Percentiles rank a stretch among this genome's conserved stretches.
These are phyloP conservation scores for Polydrusus pterygomalis DNA, from an alignment of 2,888 invertebrate genomes.

Conservation along the genomic window DNA sequence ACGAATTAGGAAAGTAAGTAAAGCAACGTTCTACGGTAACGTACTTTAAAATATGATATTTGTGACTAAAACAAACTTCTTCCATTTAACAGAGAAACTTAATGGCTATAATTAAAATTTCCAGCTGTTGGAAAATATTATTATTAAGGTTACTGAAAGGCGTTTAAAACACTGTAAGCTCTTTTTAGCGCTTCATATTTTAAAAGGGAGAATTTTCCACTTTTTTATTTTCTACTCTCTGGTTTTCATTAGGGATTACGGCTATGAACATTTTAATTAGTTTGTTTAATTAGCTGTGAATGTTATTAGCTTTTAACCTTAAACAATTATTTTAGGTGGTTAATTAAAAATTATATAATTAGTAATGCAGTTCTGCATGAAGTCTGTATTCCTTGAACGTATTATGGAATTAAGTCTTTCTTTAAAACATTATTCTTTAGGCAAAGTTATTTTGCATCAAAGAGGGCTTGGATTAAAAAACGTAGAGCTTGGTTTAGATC, in stretches of 20 bases:
- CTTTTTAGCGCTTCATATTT: conserved; percentile 28
- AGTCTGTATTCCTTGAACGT: too few relatives aligned
- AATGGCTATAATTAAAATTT: conserved; percentile 68
- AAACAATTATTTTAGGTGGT: background rate
- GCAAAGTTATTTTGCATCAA: too few relatives aligned
- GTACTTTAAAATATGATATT: conserved; percentile 56
- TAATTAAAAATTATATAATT: background rate
- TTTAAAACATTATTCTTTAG: too few relatives aligned
- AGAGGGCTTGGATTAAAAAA: too few relatives aligned
- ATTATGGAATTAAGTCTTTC: too few relatives aligned
- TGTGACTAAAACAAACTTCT: conserved; percentile 65
- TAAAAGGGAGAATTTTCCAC: conserved; percentile 19
- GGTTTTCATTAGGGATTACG: conserved; percentile 20
- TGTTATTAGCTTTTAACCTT: background rate
- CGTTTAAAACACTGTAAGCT: conserved; percentile 25
- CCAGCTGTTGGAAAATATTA: conserved; percentile 50
- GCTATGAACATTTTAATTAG: conserved; percentile 14
- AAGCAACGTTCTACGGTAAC: conserved; percentile 30
- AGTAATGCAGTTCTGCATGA: too few relatives aligned
- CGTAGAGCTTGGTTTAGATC: too few relatives aligned
- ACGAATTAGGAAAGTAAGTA: conserved; percentile 32
- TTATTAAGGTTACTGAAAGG: conserved; percentile 32
- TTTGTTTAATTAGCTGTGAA: conserved; percentile 17
- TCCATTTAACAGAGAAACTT: conserved; percentile 67
- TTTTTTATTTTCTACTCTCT: conserved; percentile 15